Base-by-base conservation (phyloP, 1,140 invertebrate species). In the Apis florea region DNA sequence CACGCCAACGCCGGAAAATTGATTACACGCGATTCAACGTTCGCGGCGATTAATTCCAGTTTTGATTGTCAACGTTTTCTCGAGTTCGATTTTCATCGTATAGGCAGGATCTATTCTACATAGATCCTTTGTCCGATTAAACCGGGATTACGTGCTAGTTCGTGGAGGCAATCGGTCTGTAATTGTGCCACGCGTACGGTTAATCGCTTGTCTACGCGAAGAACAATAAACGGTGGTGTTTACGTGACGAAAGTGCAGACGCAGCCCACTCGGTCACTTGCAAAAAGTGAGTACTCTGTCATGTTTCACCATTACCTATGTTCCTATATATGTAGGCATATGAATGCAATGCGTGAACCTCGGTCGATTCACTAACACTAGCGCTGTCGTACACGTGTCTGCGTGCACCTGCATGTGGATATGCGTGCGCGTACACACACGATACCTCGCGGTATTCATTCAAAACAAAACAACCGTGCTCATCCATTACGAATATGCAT, bases 211-310 rank as follows among this genome's bases (percentile, higher is more conserved):
- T 83, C 49, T 58, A 73, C 73, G 56, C 59, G 70, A 67, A 40
- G 58, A 78, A 79, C 77, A 66, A 85, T 78, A 77, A 82, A 54
- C 61, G 76, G 69, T 83, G 66, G 83, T 86, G 83, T 80, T 79
- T 69, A 80, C 87, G 89, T 83, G 89, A 89, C 87, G 81, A 87
- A 85, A 89, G 88, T 90, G 89, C 83, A 83, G 82, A 90, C 82
- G 75, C 86, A 76, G 73, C 77, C 40, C 73, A 68, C 61, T 69
- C 85, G 87, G 85, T 88, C 84, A 84, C 85, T 89, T 89, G 51
- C 40, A 71, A 86, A 85, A 90, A 89, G 90, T 90, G 74, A 90
- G 89, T 90, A 88, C 47, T 49, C 69, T 69, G 73, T 69, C 63
- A 63, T 59, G 47, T 51, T 75, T 74, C 24, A 67, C 61, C 26